phyloP scores from a whole-genome alignment of 2,888 invertebrate species.

The Leptinotarsa peninsularis region DNA sequence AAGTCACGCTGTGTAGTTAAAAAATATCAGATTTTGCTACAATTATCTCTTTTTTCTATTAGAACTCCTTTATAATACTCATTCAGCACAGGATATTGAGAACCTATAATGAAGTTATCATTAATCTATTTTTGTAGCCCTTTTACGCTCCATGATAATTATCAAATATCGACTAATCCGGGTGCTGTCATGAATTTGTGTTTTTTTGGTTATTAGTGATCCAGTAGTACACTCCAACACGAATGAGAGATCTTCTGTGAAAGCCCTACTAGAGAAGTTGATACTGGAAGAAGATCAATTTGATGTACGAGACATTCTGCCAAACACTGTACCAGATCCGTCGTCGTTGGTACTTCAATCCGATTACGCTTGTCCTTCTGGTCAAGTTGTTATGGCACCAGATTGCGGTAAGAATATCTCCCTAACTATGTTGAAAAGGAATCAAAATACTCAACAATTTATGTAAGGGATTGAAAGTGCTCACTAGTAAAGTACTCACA shows the following conservation, averaged over 20 bases:
- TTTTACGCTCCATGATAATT: not conserved
- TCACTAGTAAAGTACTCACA: too few species aligned
- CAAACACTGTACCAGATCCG: slow-evolving; percentile 94
- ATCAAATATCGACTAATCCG: too few species aligned
- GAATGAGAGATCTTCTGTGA: slow-evolving; percentile 87
- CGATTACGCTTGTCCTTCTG: slow-evolving; percentile 92
- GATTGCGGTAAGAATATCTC: slow-evolving; percentile 80
- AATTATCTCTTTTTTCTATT: too few species aligned
- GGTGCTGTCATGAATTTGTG: too few species aligned
- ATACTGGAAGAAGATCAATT: slow-evolving; percentile 95
- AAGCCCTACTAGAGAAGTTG: slow-evolving; percentile 86
- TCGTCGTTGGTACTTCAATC: slow-evolving; percentile 88
- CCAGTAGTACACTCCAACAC: slow-evolving; percentile 88
- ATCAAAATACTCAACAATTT: not conserved
- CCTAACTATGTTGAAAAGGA: not conserved
- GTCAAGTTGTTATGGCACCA: slow-evolving; percentile 93
- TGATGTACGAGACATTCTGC: slow-evolving; percentile 91
- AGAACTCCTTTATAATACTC: too few species aligned
- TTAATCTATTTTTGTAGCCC: not conserved
- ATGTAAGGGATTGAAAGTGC: too few species aligned
- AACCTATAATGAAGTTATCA: too few species aligned
- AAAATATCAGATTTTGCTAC: too few species aligned
- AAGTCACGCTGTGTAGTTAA: too few species aligned
- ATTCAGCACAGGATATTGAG: too few species aligned
- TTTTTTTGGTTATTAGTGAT: slow-evolving; percentile 72